Base-by-base conservation (phyloP, 1,140 invertebrate species). In the Diabrotica undecimpunctata region DNA sequence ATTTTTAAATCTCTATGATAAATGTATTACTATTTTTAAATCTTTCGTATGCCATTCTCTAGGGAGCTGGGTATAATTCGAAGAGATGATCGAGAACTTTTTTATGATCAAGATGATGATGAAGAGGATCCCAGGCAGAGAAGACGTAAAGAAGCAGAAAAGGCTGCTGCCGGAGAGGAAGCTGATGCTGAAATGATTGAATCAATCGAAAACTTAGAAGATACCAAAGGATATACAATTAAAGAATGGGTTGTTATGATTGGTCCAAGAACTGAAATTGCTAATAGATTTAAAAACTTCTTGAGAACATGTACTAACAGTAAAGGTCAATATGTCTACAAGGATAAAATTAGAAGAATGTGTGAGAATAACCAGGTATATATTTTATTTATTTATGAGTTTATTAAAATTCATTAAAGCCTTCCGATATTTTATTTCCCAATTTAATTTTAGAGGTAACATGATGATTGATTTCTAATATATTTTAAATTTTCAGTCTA, bases 141-240 rank as follows among this genome's bases (percentile, higher is more conserved):
- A 13, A 83, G 90, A 37, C 61, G 61, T 9, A 82, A 88, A 37
- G 61, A 61, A 50, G 94, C 93, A 52, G 94, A 97, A 80, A 90
- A 92, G 78, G 90, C 95, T 9, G 88, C 91, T 13, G 88, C 90
- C 57, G 94, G 93, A 38, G 88, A 89, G 66, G 82, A 87, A 36
- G 87, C 88, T 66, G 93, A 96, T 74, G 85, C 67, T 54, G 89
- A 92, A 85, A 90, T 92, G 87, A 90, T 97, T 62, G 96, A 99
- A 81, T 96, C 94, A 50, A 97, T 99, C 72, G 97, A 99, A 77
- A 99, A 99, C 81, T 81, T 99, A 7, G 97, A 99, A 80, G 97
- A 99, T 75, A 93, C 91, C 0, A 95, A 96, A 78, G 94, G 94
- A 6, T 88, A 97, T 74, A 86, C 90, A 3, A 89, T 95, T 0